Percentiles rank a stretch among this genome's conserved stretches.
Evolutionary conservation across 2,113 vertebrate genomes (phyloP).

Genomic region (Grammatotria lemairii): DNA sequence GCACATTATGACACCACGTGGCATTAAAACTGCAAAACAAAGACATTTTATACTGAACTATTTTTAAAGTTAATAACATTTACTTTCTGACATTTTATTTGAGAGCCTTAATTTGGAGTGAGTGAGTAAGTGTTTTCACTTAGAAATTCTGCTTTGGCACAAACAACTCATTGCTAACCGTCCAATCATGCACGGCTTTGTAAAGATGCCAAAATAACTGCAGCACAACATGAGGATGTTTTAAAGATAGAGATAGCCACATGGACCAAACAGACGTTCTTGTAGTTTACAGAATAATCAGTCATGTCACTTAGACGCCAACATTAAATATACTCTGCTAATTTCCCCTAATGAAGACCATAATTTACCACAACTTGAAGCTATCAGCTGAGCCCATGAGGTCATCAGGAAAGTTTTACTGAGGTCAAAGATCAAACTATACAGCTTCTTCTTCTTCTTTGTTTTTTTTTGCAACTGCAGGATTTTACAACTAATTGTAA

Average conservation of each 20-base stretch:
- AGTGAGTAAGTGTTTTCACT: neutral
- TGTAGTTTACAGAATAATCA: neutral
- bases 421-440: neutral
- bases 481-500: neutral
- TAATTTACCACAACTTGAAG: neutral
- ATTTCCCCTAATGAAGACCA: neutral
- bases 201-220: neutral
- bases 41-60: neutral
- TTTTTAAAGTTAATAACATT: neutral
- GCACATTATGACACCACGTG: neutral
- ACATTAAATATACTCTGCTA: neutral
- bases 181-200: accelerated
- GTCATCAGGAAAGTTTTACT: neutral
- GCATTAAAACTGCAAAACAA: neutral
- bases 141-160: neutral
- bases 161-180: neutral
- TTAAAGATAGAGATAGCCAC: neutral
- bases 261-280: neutral
- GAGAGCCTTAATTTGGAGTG: neutral
- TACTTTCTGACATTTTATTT: neutral
- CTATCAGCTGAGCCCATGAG: accelerated
- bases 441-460: neutral
- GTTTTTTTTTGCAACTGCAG: neutral
- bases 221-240: neutral
- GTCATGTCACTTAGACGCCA: accelerated